Evolutionary conservation across 1,140 invertebrate genomes (phyloP), one percentile per base, ranked within the genome.

Genomic region (Lepidurus apus): DNA sequence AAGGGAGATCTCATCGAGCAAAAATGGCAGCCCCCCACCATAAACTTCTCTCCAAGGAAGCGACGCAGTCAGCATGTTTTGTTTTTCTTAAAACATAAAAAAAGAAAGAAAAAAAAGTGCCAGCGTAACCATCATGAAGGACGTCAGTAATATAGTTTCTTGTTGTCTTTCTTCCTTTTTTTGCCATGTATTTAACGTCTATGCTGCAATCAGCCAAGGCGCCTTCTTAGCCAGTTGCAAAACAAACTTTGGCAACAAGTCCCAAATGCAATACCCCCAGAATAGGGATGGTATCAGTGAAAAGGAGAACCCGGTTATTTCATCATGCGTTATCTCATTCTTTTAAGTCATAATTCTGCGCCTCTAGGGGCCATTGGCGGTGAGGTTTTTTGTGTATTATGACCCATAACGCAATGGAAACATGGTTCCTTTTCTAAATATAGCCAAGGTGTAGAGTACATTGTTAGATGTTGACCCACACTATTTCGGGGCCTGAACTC

Each of bases 81-180:
- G 26, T 26, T 34, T 34, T 34, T 34, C 34, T 3, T 34, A 34
- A 34, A 34, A 34, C 1, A 4, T 3, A 34, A 34, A 34, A 26
- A 34, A 34, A 65, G 21, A 65, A 13, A 65, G 53, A 21, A 65
- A 65, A 21, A 65, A 21, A 13, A 13, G 6, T 65, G 53, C 17
- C 53, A 65, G 21, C 53, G 53, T 65, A 65, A 65, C 53, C 53
- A 65, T 65, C 53, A 8, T 21, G 17, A 65, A 65, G 53, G 53
- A 65, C 53, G 53, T 65, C 53, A 65, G 53, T 65, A 65, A 65
- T 65, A 13, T n/a, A 65, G 17, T 65, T 65, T 65, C 21, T 65
- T 7, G 17, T 65, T 47, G 10, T 2, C 53, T 21, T 65, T 65
- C 21, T 7, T 21, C 7, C 53, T 7, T 65, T 21, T n/a, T 65